A percentile compares a stretch with the other conserved stretches of the same genome.
phyloP scores from a whole-genome alignment of 1,140 invertebrate genomes.

The Bombus haemorrhoidalis region DNA sequence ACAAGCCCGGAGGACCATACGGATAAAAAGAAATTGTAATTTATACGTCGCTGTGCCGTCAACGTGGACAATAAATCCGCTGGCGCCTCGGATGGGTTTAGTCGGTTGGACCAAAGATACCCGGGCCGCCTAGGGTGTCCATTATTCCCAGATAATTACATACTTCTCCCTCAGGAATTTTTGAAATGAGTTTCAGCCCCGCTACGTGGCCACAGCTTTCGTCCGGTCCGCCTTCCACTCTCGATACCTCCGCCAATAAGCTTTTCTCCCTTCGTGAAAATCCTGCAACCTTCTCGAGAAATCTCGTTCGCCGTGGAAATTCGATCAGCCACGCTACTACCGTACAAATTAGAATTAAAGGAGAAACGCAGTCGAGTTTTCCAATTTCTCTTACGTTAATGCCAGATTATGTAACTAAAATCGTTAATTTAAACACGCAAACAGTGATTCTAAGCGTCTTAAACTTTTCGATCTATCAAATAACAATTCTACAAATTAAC shows the following conservation, averaged over 20 bases:
- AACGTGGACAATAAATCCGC: constrained; percentile 61
- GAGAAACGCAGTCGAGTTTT: background rate
- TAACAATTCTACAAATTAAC: too few species aligned
- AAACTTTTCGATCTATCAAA: too few species aligned
- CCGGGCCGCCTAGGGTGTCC: constrained; percentile 67
- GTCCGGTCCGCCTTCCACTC: background rate
- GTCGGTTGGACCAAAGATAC: constrained; percentile 59
- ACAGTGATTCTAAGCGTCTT: too few species aligned
- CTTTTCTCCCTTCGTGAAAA: background rate
- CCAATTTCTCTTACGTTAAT: background rate
- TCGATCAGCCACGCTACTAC: background rate
- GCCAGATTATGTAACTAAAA: too few species aligned
- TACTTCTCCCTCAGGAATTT: constrained; percentile 71
- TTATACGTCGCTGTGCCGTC: constrained; percentile 21
- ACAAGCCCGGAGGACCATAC: background rate
- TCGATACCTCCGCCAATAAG: constrained; percentile 18
- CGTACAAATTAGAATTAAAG: background rate
- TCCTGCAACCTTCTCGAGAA: background rate
- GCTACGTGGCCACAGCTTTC: constrained; percentile 1
- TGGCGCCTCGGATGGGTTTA: constrained; percentile 10
- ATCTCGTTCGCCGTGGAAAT: background rate
- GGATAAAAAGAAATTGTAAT: background rate
- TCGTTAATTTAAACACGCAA: too few species aligned
- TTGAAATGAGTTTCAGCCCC: constrained; percentile 70
- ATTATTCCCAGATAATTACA: constrained; percentile 76